Evolutionary conservation across 2,888 invertebrate genomes (phyloP), one percentile per base, ranked within the genome.

Genomic region (Scaptodrosophila latifasciaeformis): DNA sequence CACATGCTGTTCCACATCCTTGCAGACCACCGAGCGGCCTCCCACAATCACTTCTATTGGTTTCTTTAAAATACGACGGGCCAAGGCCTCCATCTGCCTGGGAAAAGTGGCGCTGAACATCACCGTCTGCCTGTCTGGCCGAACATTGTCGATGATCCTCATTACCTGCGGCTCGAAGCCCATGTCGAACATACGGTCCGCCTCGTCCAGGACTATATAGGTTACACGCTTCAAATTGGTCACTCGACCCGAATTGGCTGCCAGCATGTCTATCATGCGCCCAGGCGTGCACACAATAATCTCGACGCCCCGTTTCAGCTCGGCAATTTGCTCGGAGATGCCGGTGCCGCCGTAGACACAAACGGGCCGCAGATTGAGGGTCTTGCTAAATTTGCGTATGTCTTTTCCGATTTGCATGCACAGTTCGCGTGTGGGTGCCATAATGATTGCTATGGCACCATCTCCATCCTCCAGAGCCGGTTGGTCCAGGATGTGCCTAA

Each of bases 101-200:
- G 99, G 99, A 86, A 99, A 99, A 0, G 99, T 99, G 0, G 99
- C 99, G 69, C 97, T 97, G 86, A 99, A 99, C 92, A 99, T 94
- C 10, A 99, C 99, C 0, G 98, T 98, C 87, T 99, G 99, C 44
- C 98, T 88, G 86, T 99, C 99, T 0, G 98, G 98, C 19, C 98
- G 89, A 0, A 99, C 93, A 85, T 98, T 98, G 85, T 99, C 98
- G 70, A 99, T 94, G 51, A 99, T 98, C 72, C 96, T 91, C 96
- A 97, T 98, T 3, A 86, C 86, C 63, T 87, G 86, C 18, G 86
- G 86, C 56, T 99, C n/a, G n/a, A n/a, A n/a, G n/a, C n/a, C n/a
- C n/a, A n/a, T n/a, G n/a, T n/a, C n/a, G n/a, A n/a, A n/a, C n/a
- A n/a, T n/a, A n/a, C n/a, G n/a, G n/a, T n/a, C n/a, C n/a, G n/a